A percentile compares a stretch with the other conserved stretches of the same genome.
phyloP scores from a whole-genome alignment of 2,888 invertebrate species.

The Diarsia rubi region DNA sequence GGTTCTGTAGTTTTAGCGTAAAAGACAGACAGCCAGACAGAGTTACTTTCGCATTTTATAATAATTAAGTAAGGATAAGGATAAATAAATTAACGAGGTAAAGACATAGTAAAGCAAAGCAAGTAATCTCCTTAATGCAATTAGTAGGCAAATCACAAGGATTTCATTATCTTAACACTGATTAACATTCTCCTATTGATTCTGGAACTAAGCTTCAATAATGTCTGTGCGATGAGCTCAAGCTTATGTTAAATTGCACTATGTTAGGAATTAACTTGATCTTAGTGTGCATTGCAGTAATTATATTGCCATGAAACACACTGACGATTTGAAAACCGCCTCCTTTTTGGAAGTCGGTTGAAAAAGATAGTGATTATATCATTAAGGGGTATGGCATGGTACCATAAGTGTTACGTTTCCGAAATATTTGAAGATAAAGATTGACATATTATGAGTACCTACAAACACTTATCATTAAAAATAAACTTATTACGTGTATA shows the following conservation, averaged over 20 bases:
- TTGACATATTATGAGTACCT: too few relatives aligned
- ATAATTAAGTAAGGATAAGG: too few relatives aligned
- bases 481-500: too few relatives aligned
- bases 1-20: too few relatives aligned
- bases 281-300: neutral
- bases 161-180: constrained; percentile 53
- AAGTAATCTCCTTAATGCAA: constrained; percentile 17
- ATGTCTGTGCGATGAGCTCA: constrained; percentile 42
- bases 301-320: too few relatives aligned
- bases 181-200: constrained; percentile 54
- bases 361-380: neutral
- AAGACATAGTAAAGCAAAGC: constrained; percentile 5
- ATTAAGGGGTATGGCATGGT: too few relatives aligned
- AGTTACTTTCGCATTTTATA: too few relatives aligned
- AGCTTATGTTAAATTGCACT: constrained; percentile 31
- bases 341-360: neutral
- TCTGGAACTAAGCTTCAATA: constrained; percentile 32
- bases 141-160: constrained; percentile 38
- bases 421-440: too few relatives aligned
- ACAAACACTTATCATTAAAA: too few relatives aligned
- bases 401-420: too few relatives aligned
- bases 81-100: neutral
- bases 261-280: constrained; percentile 3
- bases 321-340: too few relatives aligned
- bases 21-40: too few relatives aligned